Conservation (phyloP, 2,888 invertebrate genomes). For the Dryococelus australis region DNA sequence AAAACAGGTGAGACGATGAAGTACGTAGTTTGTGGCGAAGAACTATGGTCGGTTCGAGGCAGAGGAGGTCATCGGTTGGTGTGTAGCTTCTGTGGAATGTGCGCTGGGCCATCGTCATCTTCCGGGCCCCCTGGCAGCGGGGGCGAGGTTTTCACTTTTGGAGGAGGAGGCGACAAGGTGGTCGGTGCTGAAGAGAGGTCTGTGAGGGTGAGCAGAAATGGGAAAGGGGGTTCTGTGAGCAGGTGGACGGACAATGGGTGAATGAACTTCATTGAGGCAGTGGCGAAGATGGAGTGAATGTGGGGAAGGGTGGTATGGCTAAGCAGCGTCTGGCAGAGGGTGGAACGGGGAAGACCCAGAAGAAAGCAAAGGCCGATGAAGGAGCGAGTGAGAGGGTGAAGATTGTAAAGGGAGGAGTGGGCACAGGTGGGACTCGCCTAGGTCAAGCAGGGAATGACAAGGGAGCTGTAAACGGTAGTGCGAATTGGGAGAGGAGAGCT, state of each 20-base stretch:
- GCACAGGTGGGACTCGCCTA: neutral
- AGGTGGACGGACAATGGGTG: too few species aligned
- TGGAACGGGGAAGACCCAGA: neutral
- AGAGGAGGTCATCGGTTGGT: neutral
- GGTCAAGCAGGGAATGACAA: neutral
- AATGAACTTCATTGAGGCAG: too few species aligned
- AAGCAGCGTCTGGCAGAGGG: neutral
- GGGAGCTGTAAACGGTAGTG: neutral
- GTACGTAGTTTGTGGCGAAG: neutral
- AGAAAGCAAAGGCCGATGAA: neutral
- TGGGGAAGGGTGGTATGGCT: neutral
- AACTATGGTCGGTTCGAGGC: neutral
- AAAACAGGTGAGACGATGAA: neutral
- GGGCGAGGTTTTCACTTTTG: neutral
- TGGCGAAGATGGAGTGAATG: neutral
- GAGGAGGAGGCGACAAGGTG: neutral
- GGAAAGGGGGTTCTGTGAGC: too few species aligned
- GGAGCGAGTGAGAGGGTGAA: neutral
- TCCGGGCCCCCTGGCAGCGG: neutral
- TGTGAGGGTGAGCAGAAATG: too few species aligned
- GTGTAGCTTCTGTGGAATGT: neutral
- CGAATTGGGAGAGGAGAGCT: neutral
- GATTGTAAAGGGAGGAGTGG: too few species aligned
- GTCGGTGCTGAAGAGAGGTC: neutral
- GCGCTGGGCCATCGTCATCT: too few species aligned